Conservation (phyloP, 2,113 vertebrate species). For the Rissa tridactyla region DNA sequence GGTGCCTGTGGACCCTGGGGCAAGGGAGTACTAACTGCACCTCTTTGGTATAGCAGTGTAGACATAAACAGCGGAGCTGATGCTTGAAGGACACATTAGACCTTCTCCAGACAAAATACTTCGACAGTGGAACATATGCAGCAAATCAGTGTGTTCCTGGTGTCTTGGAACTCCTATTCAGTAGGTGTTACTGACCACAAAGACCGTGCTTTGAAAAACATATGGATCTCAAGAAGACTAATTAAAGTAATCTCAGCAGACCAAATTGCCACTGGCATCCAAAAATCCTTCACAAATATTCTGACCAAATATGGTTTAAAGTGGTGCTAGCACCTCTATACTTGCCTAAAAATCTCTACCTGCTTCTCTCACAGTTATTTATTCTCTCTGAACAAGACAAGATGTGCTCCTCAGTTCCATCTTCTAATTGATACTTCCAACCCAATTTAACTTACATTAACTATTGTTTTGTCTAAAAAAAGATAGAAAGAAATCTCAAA, state of each 20-base stretch:
- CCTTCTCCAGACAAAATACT: neutral
- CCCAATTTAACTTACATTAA: conserved; percentile 11
- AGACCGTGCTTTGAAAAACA: neutral
- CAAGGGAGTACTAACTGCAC: neutral
- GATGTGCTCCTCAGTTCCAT: neutral
- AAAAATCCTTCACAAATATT: neutral
- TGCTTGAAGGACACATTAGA: neutral
- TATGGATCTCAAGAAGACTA: neutral
- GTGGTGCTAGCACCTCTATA: neutral
- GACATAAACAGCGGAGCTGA: neutral
- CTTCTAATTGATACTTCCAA: neutral
- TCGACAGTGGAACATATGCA: neutral
- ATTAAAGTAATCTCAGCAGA: neutral
- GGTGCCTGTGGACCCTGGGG: accelerated
- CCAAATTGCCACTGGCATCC: neutral
- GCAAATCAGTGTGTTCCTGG: neutral
- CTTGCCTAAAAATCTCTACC: neutral
- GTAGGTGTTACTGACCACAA: neutral
- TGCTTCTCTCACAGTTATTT: neutral
- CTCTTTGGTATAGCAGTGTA: neutral
- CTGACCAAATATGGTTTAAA: neutral
- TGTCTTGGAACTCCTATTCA: neutral
- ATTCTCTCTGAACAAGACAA: neutral
- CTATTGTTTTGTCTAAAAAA: conserved; percentile 12
- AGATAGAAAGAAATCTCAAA: conserved; percentile 17